Conservation (phyloP, 2,797 vertebrate genomes). For the Falco biarmicus region DNA sequence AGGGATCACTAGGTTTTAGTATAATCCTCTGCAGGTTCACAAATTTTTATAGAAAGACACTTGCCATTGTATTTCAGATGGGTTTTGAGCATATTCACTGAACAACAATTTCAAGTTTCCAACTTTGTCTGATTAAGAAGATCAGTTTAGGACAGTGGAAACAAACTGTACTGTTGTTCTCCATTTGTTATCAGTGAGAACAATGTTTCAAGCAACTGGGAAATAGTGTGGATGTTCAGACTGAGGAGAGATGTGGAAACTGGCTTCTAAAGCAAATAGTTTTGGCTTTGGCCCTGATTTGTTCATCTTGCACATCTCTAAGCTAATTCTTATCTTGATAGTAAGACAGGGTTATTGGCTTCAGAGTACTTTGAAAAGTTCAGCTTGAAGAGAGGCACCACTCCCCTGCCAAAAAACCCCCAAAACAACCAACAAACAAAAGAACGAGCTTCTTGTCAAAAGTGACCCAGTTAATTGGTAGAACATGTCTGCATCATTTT, state of each 20-base stretch:
- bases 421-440: background rate
- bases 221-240: background rate
- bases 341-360: background rate
- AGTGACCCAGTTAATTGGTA: background rate
- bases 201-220: background rate
- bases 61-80: background rate
- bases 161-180: background rate
- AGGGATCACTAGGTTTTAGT: background rate
- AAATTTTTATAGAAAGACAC: background rate
- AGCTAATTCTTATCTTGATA: background rate
- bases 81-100: background rate
- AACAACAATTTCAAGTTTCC: background rate
- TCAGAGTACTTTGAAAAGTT: background rate
- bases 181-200: background rate
- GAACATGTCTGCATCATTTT: background rate
- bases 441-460: background rate
- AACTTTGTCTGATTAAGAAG: background rate
- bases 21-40: background rate
- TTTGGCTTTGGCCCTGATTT: background rate
- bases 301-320: background rate
- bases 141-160: background rate
- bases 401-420: accelerated
- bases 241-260: background rate
- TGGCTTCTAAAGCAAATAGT: background rate
- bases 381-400: background rate